These are phyloP conservation scores for Strix uralensis DNA, from an alignment of 2,113 vertebrate species.

Conservation along the genomic window DNA sequence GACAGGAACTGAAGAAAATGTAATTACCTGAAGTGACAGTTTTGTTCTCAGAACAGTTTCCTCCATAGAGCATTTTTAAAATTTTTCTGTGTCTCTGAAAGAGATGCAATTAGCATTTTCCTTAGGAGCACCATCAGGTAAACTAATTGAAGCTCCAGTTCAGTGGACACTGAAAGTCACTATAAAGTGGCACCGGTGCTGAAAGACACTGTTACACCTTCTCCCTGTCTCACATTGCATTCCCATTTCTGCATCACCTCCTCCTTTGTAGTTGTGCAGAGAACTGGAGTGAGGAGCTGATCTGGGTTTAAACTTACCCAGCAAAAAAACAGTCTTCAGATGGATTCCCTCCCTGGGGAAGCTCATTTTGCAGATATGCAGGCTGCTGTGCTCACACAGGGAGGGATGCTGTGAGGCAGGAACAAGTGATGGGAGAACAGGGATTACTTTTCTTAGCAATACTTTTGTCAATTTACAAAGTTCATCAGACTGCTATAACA, in stretches of 20 bases:
- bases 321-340: not conserved
- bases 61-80: not conserved
- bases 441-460: not conserved
- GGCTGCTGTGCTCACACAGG: not conserved
- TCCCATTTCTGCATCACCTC: not conserved
- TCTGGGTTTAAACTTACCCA: not conserved
- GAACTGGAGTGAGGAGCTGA: not conserved
- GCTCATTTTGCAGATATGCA: not conserved
- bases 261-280: not conserved
- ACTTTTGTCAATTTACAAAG: not conserved
- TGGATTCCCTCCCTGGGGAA: not conserved
- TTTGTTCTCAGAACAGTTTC: not conserved
- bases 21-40: not conserved
- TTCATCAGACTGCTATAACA: not conserved
- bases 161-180: not conserved
- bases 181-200: not conserved
- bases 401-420: not conserved
- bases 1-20: not conserved
- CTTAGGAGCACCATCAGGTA: not conserved
- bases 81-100: not conserved
- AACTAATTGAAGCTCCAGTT: not conserved
- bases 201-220: not conserved
- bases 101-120: not conserved
- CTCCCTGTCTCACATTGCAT: fast-evolving
- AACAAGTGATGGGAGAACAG: not conserved